phyloP scores from a whole-genome alignment of 1,140 invertebrate genomes.

The Acromyrmex charruanus region DNA sequence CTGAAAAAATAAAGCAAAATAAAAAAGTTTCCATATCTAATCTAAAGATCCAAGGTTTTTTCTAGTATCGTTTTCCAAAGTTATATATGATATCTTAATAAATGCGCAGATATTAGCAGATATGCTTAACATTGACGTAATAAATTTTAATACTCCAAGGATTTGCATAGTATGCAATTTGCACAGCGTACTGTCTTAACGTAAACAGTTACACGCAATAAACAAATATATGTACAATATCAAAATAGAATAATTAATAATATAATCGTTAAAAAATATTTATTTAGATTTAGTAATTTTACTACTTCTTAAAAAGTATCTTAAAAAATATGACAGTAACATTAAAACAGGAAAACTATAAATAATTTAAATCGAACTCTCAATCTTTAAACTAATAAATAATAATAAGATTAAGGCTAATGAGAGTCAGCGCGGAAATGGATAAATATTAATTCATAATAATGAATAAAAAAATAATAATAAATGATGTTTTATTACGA shows the following conservation, averaged over 20 bases:
- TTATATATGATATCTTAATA: constrained; percentile 39
- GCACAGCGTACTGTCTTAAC: not conserved
- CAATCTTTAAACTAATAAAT: too few species aligned
- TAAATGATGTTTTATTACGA: too few species aligned
- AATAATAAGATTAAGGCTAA: too few species aligned
- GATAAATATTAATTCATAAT: too few species aligned
- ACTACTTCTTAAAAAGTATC: not conserved
- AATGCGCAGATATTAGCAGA: constrained; percentile 11
- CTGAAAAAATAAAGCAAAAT: not conserved
- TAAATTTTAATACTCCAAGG: constrained; percentile 34
- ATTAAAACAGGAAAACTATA: not conserved
- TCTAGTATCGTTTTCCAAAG: not conserved
- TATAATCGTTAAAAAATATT: constrained; percentile 3
- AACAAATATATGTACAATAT: not conserved
- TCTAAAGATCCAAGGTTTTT: constrained; percentile 53
- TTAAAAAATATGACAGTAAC: not conserved
- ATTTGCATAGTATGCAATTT: constrained; percentile 6
- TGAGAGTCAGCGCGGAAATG: too few species aligned
- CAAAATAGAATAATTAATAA: not conserved
- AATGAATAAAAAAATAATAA: too few species aligned
- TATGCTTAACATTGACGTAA: not conserved
- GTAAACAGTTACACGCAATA: not conserved
- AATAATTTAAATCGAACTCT: not conserved
- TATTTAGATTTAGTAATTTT: not conserved
- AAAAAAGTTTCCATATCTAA: constrained; percentile 20